A percentile compares a stretch with the other conserved stretches of the same genome.
phyloP scores from a whole-genome alignment of 2,113 vertebrate species.

The Lophius piscatorius region DNA sequence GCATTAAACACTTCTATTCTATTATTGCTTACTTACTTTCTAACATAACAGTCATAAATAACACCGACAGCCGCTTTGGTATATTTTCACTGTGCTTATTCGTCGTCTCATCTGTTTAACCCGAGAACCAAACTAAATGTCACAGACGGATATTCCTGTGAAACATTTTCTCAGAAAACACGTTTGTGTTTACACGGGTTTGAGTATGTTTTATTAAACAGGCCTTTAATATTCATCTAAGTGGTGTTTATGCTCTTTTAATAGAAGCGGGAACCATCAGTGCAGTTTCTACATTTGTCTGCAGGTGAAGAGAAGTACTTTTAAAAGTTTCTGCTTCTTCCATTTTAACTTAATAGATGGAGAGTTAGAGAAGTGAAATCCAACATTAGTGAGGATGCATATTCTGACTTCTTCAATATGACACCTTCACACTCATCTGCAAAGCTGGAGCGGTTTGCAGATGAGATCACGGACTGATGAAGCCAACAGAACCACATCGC shows the following conservation, averaged over 20 bases:
- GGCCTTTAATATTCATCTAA: background rate
- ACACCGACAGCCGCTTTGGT: slow-evolving; percentile 9
- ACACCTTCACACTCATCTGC: too few relatives aligned
- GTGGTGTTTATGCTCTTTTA: too few relatives aligned
- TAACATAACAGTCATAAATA: slow-evolving; percentile 42
- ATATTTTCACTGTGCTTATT: slow-evolving; percentile 17
- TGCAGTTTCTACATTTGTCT: background rate
- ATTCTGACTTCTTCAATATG: too few relatives aligned
- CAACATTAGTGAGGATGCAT: too few relatives aligned
- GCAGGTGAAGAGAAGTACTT: background rate
- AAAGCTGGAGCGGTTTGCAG: too few relatives aligned
- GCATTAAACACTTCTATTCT: slow-evolving; percentile 9
- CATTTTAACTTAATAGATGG: too few relatives aligned
- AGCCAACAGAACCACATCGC: too few relatives aligned
- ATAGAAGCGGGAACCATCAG: background rate
- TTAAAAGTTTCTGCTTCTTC: too few relatives aligned
- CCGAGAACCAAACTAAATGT: slow-evolving; percentile 16
- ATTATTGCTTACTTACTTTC: slow-evolving; percentile 4
- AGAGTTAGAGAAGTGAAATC: too few relatives aligned
- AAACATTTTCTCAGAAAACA: slow-evolving; percentile 25
- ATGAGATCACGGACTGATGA: too few relatives aligned
- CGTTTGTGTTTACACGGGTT: slow-evolving; percentile 1
- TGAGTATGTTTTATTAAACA: background rate
- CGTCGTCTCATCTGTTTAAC: slow-evolving; percentile 13
- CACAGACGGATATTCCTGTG: too few relatives aligned